phyloP scores from a whole-genome alignment of 2,113 vertebrate species.

The Laticauda colubrina region DNA sequence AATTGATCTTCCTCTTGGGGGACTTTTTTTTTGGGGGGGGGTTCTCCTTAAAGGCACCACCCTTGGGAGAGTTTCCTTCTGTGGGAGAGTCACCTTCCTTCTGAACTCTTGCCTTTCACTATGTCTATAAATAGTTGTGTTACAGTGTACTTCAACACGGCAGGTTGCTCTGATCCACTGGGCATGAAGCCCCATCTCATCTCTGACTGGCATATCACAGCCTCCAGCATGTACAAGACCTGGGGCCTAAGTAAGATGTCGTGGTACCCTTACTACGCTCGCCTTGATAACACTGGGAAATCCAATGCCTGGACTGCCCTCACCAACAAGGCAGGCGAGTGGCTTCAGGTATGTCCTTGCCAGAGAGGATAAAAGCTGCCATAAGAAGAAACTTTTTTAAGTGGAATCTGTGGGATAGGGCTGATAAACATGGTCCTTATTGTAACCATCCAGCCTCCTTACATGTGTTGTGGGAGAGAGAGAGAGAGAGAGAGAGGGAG shows the following conservation, averaged over 20 bases:
- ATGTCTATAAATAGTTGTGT: constrained; percentile 59
- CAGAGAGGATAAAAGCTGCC: accelerated
- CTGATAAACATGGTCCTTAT: not conserved
- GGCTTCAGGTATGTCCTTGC: constrained; percentile 84
- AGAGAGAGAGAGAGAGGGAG: too few relatives aligned
- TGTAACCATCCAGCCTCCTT: not conserved
- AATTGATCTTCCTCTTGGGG: not conserved
- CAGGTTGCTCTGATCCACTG: constrained; percentile 89
- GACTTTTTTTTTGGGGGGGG: not conserved
- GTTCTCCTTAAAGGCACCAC: not conserved
- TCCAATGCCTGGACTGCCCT: constrained; percentile 92
- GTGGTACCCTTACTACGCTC: constrained; percentile 86
- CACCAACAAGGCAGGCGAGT: constrained; percentile 76
- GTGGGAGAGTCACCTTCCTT: not conserved
- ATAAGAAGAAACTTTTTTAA: not conserved
- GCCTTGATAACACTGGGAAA: constrained; percentile 90
- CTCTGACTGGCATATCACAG: constrained; percentile 82
- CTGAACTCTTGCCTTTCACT: constrained; percentile 55
- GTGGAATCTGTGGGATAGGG: not conserved
- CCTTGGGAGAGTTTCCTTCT: not conserved
- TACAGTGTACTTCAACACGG: constrained; percentile 82
- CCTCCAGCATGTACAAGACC: constrained; percentile 86
- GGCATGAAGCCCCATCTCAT: constrained; percentile 87
- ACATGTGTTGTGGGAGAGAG: too few relatives aligned
- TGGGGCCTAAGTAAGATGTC: constrained; percentile 88